Percentiles rank a stretch among this genome's conserved stretches.
These are phyloP conservation scores for Harpagus bidentatus DNA, from an alignment of 2,113 vertebrate genomes.

Conservation along the genomic window DNA sequence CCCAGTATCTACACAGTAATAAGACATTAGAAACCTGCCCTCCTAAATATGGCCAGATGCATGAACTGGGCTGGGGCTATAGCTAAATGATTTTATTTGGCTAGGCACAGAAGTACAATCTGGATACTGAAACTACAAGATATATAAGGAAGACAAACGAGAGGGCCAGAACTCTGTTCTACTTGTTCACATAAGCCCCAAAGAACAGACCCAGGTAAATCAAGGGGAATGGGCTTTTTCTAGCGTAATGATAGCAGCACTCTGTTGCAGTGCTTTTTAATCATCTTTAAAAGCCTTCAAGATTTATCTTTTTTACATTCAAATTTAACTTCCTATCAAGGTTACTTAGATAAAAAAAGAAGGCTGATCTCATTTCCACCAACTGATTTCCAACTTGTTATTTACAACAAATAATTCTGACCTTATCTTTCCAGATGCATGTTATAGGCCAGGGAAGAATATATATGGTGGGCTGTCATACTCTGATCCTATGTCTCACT, in stretches of 20 bases:
- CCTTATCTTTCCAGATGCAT: background rate
- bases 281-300: background rate
- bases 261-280: background rate
- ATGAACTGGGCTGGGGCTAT: background rate
- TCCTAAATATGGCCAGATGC: background rate
- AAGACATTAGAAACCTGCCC: background rate
- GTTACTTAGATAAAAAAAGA: background rate
- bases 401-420: slow-evolving; percentile 37
- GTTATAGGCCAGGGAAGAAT: background rate
- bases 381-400: background rate
- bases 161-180: background rate
- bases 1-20: background rate
- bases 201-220: background rate
- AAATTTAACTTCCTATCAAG: background rate
- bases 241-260: background rate
- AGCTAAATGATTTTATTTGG: background rate
- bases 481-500: background rate
- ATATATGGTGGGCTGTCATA: background rate
- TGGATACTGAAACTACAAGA: background rate
- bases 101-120: background rate
- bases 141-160: background rate
- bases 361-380: background rate
- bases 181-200: background rate
- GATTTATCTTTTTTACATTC: background rate
- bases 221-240: background rate